Conservation (phyloP, 2,888 invertebrate species). For the Isotomurus palustris region DNA sequence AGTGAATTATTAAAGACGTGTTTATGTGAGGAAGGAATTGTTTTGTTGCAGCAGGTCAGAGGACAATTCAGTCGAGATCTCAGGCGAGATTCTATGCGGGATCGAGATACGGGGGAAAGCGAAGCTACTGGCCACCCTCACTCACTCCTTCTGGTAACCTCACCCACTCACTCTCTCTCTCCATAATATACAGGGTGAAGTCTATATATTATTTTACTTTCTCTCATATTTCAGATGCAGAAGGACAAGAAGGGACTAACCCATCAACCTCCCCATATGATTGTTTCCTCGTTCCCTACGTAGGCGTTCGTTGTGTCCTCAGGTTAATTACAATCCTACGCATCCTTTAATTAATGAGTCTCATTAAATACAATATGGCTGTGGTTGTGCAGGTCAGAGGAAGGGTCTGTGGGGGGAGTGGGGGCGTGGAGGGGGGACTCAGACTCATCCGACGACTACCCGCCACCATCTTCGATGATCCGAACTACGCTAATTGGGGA, state of each 20-base stretch:
- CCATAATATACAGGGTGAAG: neutral
- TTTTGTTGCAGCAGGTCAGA: too few relatives aligned
- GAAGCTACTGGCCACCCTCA: conserved; percentile 39
- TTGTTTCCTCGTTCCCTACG: conserved; percentile 38
- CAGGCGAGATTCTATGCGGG: conserved; percentile 44
- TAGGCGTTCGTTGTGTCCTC: conserved; percentile 37
- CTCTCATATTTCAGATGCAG: neutral
- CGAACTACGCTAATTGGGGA: too few relatives aligned
- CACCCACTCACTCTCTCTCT: neutral
- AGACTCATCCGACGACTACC: too few relatives aligned
- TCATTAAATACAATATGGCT: neutral
- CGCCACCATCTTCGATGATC: too few relatives aligned
- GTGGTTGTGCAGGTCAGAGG: too few relatives aligned
- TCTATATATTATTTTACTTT: neutral
- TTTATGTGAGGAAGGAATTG: too few relatives aligned
- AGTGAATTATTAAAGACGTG: too few relatives aligned
- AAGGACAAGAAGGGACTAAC: neutral
- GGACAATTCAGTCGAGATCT: conserved; percentile 39
- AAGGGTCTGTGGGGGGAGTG: too few relatives aligned
- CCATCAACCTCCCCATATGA: conserved; percentile 29
- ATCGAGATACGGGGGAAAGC: conserved; percentile 43
- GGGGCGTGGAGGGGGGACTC: too few relatives aligned
- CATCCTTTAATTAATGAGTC: neutral
- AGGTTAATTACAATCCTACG: conserved; percentile 24
- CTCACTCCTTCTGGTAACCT: conserved; percentile 30